Evolutionary conservation across 1,140 invertebrate genomes (phyloP), one percentile per base, ranked within the genome.

Genomic region (Psix sp.): DNA sequence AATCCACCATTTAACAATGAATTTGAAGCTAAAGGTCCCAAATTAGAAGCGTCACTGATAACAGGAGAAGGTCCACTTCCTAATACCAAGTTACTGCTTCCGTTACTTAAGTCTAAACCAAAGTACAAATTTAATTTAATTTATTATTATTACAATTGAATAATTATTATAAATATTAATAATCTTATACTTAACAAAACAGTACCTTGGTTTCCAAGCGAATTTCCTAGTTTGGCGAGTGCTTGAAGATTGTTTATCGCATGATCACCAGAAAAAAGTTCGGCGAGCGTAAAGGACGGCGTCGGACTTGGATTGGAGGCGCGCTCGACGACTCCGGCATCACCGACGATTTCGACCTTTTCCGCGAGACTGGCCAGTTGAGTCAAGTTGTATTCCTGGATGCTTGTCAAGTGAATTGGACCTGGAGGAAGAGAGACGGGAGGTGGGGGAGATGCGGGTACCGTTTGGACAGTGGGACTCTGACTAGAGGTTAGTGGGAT

Each of bases 231-330:
- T 86, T 96, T 96, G 40, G 94, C 95, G 46, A 96, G 89, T 11
- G 94, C 94, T 81, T 96, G 94, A 46, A 96, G 88, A 88, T 96
- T 97, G 81, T 95, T 95, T 65, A 94, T 90, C 26, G 94, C 92
- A 83, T 94, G 93, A 80, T 94, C 93, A 18, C 93, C 93, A 51
- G 90, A 89, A 21, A 94, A 89, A 48, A 95, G 87, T 78, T 94
- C 93, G 6, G 91, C 92, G 56, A 94, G 80, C 54, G 90, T 93
- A 59, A 94, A 94, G 68, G 89, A 82, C 62, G 91, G 89, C 43
- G 90, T 91, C 66, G 91, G 91, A 31, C 90, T 91, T 35, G 92
- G 90, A 63, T 91, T 91, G 5, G 91, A 89, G 79, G 89, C 88
- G 75, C 89, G 80, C 76, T 83, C 80, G 71, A 84, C 80, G 77